Base-by-base conservation (phyloP, 2,888 invertebrate species). In the Mongoloraphidia duomilia region DNA sequence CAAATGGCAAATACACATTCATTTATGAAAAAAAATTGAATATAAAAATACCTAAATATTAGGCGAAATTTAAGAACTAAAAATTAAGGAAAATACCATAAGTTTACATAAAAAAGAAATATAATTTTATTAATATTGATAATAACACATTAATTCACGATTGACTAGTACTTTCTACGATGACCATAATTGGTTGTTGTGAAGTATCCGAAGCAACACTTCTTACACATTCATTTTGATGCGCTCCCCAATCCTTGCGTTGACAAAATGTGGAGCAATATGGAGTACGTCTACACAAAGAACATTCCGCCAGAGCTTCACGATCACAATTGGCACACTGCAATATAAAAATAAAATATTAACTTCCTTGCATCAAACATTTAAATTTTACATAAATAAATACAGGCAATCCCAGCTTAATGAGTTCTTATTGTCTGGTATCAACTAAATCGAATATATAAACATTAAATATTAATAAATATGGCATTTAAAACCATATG, bases 181-280 rank as follows among this genome's bases (percentile, higher is more conserved):
- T 84, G 42, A 89, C 74, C 88, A 89, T 88, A 54, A 89, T 88
- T 47, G 86, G 84, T 66, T 85, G 84, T 57, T 77, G 76, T 8
- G 69, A 59, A 17, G 74, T 74, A 0, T 72, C 67, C 34, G 72
- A 62, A 1, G 79, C 73, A 33, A 81, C 80, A 36, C 79, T 78
- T 51, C 85, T 75, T 38, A 86, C 80, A 63, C 88, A 88, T 65
- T 89, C 88, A 52, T 87, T 84, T 66, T 89, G 89, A 67, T 85
- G 90, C 37, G 83, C 77, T 12, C 79, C 80, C 90, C 90, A 91
- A 69, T 91, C 90, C 66, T 89, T 90, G 55, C 88, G 79, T 68
- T 91, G 90, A 66, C 91, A 91, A 68, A 87, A 90, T 4, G 84
- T 86, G 8, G 90, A 89, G 65, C 91, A 91, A 66, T 91, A 91